Evolutionary conservation across 2,888 invertebrate species (phyloP), one percentile per base, ranked within the genome.

Genomic region (Timandra comae): DNA sequence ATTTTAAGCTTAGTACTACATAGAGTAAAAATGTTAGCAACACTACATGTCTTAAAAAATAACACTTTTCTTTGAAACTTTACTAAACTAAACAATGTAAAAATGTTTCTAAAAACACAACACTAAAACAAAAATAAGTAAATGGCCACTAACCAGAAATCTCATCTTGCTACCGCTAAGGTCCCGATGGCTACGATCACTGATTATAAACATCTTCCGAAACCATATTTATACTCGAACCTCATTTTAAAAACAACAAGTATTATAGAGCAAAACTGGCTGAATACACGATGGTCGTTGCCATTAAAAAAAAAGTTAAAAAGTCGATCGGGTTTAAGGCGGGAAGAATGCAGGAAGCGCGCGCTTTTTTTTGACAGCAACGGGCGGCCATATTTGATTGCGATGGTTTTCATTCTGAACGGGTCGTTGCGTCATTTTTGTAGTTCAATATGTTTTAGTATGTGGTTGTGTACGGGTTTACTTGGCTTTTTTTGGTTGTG

Each of bases 111-210:
- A n/a, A n/a, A n/a, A n/a, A n/a, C n/a, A n/a, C n/a, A n/a, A n/a
- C n/a, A n/a, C n/a, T n/a, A 12, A 12, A 11, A 12, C 3, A 30
- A 7, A 20, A 19, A 24, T 1, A 30, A 31, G 22, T 35, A 28
- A 34, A n/a, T n/a, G n/a, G n/a, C n/a, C n/a, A 79, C 81, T 72
- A 49, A 82, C 81, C 81, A 82, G 79, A 69, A 80, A 70, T 79
- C 76, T 73, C 81, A 82, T 82, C 71, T 58, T 74, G 74, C 54
- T 46, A 55, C 63, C 58, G 56, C 53, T 56, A 50, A 50, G 39
- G 50, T 56, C 46, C 46, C 43, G 76, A 72, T 63, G 72, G 69
- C 77, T 79, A 81, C n/a, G n/a, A n/a, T n/a, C n/a, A n/a, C 79
- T 82, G 80, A 76, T 65, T 62, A 50, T 41, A 38, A 44, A 48